A percentile compares a stretch with the other conserved stretches of the same genome.
phyloP scores from a whole-genome alignment of 92 coral and sea anemone species.

The Phenganax subtilis region DNA sequence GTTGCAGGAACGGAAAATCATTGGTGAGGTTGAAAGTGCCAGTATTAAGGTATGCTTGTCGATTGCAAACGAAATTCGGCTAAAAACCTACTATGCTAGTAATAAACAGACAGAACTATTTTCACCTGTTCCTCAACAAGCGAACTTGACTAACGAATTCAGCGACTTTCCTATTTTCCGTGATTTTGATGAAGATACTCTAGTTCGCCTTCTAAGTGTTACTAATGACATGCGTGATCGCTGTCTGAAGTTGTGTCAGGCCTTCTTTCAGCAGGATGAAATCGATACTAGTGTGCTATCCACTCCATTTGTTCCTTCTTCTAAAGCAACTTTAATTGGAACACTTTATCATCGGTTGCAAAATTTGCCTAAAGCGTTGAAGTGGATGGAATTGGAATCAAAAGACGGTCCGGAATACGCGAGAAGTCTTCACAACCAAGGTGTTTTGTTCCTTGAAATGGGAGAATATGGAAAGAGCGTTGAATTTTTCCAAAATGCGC shows the following conservation, averaged over 20 bases:
- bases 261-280: neutral
- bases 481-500: neutral
- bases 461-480: neutral
- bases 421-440: neutral
- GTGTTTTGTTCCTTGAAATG: neutral
- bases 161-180: neutral
- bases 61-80: slow-evolving; percentile 31
- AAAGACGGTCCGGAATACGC: slow-evolving; percentile 1
- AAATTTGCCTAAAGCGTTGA: slow-evolving; percentile 3
- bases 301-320: neutral
- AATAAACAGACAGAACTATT: slow-evolving; percentile 20
- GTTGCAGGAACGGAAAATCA: slow-evolving; percentile 3
- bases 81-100: slow-evolving; percentile 18
- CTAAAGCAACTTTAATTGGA: neutral
- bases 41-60: slow-evolving; percentile 7
- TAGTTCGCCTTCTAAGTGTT: slow-evolving; percentile 18
- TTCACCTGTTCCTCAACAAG: slow-evolving; percentile 20
- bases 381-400: neutral
- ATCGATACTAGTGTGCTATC: neutral
- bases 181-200: neutral
- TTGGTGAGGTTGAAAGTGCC: neutral
- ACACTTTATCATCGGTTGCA: neutral
- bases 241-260: neutral
- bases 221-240: neutral
- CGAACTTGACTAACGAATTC: neutral